Evolutionary conservation across 2,888 invertebrate species (phyloP).

Genomic region (Acanthacorydalis orientalis): DNA sequence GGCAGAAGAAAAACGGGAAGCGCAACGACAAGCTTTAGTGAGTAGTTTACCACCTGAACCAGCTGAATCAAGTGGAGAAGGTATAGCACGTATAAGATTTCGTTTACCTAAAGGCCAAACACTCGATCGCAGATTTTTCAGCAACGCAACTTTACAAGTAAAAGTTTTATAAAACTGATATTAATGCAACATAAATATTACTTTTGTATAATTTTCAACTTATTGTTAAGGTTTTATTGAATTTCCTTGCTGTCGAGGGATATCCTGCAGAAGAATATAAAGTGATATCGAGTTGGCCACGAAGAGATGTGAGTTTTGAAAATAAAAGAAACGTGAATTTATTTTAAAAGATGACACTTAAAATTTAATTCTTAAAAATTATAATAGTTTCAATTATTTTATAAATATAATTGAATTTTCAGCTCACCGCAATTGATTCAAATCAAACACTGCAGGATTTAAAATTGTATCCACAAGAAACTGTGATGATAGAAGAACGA

Average conservation of each 20-base stretch:
- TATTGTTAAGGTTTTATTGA: conserved; percentile 53
- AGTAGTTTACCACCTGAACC: conserved; percentile 61
- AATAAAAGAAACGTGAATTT: not conserved
- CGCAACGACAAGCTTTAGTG: conserved; percentile 40
- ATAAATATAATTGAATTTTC: conserved; percentile 19
- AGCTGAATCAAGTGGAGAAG: conserved; percentile 31
- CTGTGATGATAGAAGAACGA: conserved; percentile 86
- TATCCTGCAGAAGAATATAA: conserved; percentile 78
- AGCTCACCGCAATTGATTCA: conserved; percentile 65
- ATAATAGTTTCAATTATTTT: conserved; percentile 1
- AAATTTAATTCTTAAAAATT: not conserved
- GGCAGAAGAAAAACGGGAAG: conserved; percentile 60
- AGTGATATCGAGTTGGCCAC: conserved; percentile 85
- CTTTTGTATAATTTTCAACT: not conserved
- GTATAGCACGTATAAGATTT: conserved; percentile 60
- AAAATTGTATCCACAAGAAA: conserved; percentile 86
- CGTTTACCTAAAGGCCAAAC: conserved; percentile 63
- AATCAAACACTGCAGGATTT: conserved; percentile 61
- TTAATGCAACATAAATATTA: conserved; percentile 1
- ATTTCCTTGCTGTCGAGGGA: conserved; percentile 78
- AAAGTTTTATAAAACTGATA: conserved; percentile 5
- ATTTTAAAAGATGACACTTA: conserved; percentile 3
- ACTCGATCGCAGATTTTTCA: conserved; percentile 61
- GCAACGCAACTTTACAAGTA: conserved; percentile 38
- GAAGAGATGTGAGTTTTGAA: conserved; percentile 70